phyloP scores from a whole-genome alignment of 1,140 invertebrate genomes.

The Akabosia matsudoensis region DNA sequence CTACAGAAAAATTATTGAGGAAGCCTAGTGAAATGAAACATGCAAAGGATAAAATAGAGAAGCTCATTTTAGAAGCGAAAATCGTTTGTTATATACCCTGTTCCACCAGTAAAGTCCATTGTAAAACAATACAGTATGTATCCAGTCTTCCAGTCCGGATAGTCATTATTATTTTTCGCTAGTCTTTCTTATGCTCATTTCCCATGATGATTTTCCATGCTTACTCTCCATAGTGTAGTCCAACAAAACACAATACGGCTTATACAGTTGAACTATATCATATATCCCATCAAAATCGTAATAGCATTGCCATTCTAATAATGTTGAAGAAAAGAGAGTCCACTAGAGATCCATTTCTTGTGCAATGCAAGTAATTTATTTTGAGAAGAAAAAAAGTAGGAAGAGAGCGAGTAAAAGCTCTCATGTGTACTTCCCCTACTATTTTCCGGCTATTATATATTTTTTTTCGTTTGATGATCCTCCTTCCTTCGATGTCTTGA shows the following conservation, averaged over 20 bases:
- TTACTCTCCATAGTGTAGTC: neutral
- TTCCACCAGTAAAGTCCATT: no score
- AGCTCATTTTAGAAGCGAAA: no score
- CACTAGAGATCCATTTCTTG: conserved; percentile 6
- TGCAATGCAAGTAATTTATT: conserved; percentile 21
- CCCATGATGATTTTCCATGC: conserved; percentile 10
- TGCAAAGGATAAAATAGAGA: no score
- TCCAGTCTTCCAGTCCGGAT: neutral
- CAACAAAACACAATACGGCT: no score
- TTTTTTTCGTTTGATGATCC: no score
- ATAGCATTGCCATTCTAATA: neutral
- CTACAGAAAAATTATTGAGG: no score
- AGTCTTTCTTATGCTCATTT: neutral
- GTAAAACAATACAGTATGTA: neutral
- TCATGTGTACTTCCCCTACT: conserved; percentile 15
- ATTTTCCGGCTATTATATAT: conserved; percentile 13
- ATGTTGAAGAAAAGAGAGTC: neutral
- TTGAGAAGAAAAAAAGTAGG: neutral
- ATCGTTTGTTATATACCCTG: no score
- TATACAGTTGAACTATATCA: neutral
- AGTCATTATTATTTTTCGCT: neutral
- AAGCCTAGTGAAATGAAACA: no score
- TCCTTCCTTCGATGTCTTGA: neutral
- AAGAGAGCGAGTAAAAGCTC: neutral
- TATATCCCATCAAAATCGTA: neutral